phyloP scores from a whole-genome alignment of 2,888 invertebrate species.

The Orthonychiurus folsomi region DNA sequence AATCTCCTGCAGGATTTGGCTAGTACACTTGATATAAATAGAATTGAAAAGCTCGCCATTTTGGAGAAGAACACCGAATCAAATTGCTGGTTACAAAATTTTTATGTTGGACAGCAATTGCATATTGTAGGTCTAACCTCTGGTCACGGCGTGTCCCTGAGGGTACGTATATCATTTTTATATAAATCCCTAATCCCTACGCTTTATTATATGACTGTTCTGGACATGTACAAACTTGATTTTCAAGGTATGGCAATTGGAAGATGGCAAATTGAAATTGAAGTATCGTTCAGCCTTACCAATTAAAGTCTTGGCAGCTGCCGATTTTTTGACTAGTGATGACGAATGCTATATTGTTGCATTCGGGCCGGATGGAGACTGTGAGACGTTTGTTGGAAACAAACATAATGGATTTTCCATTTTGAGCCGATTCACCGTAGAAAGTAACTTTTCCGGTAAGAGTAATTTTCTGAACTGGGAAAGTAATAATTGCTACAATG shows the following conservation, averaged over 20 bases:
- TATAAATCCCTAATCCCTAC: too few species aligned
- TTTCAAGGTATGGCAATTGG: constrained; percentile 2
- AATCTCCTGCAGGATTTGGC: too few species aligned
- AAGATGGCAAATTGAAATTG: not conserved
- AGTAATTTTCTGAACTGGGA: not conserved
- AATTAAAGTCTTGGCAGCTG: not conserved
- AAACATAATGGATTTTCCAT: constrained; percentile 19
- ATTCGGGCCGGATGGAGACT: constrained; percentile 23
- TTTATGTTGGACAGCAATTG: not conserved
- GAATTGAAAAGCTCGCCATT: too few species aligned
- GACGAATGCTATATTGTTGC: constrained; percentile 17
- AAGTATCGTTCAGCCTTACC: not conserved
- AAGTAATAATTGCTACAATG: not conserved
- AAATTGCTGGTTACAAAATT: not conserved
- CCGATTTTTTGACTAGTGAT: not conserved
- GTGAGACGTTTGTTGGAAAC: constrained; percentile 29
- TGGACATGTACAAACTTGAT: not conserved
- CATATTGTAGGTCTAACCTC: not conserved
- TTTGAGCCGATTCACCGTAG: constrained; percentile 30
- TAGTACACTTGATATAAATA: too few species aligned
- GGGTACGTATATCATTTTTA: too few species aligned
- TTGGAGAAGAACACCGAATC: not conserved
- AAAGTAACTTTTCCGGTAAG: constrained; percentile 19
- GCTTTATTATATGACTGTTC: not conserved
- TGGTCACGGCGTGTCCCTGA: not conserved